These are phyloP conservation scores for Cyclophora punctaria DNA, from an alignment of 2,888 invertebrate genomes.

Conservation along the genomic window DNA sequence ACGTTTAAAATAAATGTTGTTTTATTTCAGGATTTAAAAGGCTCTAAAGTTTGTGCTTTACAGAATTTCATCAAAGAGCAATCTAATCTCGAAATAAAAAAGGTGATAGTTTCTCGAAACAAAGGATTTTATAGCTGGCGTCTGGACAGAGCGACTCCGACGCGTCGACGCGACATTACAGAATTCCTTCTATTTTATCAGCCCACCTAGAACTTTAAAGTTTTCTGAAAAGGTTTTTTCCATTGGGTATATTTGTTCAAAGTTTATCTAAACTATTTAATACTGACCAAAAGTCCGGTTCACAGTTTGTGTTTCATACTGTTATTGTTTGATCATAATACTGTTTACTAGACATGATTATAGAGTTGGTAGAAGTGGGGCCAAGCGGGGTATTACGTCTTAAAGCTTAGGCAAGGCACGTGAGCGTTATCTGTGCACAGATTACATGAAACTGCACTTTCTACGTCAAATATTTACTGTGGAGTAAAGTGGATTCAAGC, in stretches of 20 bases:
- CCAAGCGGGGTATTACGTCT: constrained; percentile 42
- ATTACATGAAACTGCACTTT: constrained; percentile 73
- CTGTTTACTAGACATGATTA: constrained; percentile 15
- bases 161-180: constrained; percentile 1
- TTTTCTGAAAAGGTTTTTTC: too few species aligned
- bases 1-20: not conserved
- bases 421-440: constrained; percentile 57
- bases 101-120: constrained; percentile 10
- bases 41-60: too few species aligned
- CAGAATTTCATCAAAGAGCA: too few species aligned
- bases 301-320: constrained; percentile 8
- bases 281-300: too few species aligned
- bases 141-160: constrained; percentile 2
- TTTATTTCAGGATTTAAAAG: too few species aligned
- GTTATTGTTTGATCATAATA: constrained; percentile 38
- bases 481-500: constrained; percentile 56
- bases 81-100: not conserved
- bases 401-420: constrained; percentile 52
- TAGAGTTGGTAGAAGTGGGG: too few species aligned
- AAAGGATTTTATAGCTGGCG: constrained; percentile 15
- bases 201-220: constrained; percentile 12
- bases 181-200: constrained; percentile 8
- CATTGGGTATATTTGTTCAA: too few species aligned
- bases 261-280: too few species aligned
- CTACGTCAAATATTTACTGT: constrained; percentile 69